Base-by-base conservation (phyloP, 2,113 vertebrate genomes). In the Leuciscus idus region DNA sequence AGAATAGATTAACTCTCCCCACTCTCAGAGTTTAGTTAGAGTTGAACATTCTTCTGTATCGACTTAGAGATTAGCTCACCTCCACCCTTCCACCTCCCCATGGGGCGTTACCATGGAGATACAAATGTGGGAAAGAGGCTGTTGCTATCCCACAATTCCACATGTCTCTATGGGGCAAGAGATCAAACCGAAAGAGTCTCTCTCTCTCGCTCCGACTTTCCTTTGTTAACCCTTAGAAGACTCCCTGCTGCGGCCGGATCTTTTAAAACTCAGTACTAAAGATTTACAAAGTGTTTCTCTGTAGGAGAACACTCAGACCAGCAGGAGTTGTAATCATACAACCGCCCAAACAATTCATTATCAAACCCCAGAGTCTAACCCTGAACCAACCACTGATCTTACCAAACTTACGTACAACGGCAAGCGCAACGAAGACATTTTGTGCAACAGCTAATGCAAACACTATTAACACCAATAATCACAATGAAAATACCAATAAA, bases 21-120 rank as follows among this genome's bases (percentile, higher is more conserved):
- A 33, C 66, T 86, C 85, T n/a, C 55, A 5, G 77, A 57, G 66
- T 62, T 81, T 81, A 72, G 55, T 81, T 85, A 78, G 75, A 72
- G 72, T 80, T 70, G 64, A 68, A 57, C 77, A 86, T 80, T 86
- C 76, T 62, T 52, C 57, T 11, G 55, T 86, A 86, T 86, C 57
- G 85, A 86, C 72, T 52, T 10, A 12, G 79, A 86, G 85, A 86
- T 86, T 86, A 86, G 85, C 79, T 86, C 79, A 82, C 85, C 85
- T 76, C 77, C 68, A 86, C 79, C 85, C 79, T 48, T 61, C 66
- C 21, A 81, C 85, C 70, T 86, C 85, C 72, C 70, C 12, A 6
- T 73, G 79, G 70, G 85, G 57, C 43, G 70, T 86, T 75, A 75
- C 85, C 79, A 86, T 70, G 85, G 85, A 73, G 85, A 86, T 75